Evolutionary conservation across 2,888 invertebrate species (phyloP).

Genomic region (Pyrrhosoma nymphula): DNA sequence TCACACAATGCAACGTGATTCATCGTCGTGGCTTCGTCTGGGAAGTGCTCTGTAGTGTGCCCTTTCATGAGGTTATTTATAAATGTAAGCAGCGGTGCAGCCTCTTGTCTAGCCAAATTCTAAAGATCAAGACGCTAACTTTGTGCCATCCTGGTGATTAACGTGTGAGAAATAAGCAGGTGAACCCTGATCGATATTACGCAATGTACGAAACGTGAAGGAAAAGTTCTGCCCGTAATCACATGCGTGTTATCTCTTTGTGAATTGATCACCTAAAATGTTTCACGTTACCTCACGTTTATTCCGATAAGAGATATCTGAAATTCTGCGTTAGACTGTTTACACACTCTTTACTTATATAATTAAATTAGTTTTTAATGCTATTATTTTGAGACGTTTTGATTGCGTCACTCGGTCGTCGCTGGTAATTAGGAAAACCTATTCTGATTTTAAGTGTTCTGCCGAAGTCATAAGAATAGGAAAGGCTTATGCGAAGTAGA

Average conservation of each 20-base stretch:
- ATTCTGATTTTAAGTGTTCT: no score
- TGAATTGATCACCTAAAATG: background rate
- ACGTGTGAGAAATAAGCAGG: background rate
- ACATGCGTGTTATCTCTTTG: background rate
- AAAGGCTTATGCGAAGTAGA: no score
- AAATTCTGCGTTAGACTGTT: background rate
- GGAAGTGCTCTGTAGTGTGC: background rate
- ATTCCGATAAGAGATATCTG: background rate
- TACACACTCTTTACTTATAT: no score
- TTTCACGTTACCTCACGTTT: background rate
- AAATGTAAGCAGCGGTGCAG: background rate
- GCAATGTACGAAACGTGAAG: background rate
- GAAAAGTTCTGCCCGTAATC: background rate
- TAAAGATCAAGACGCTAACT: background rate
- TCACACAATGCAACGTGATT: no score
- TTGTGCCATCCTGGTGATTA: background rate
- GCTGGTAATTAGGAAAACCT: no score
- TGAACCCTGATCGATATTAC: background rate
- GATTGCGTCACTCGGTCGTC: no score
- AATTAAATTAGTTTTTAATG: no score
- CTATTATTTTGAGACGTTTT: no score
- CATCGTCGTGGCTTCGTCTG: no score
- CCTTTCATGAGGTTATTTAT: constrained; percentile 15
- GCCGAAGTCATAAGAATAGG: no score
- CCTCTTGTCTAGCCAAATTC: background rate